Percentiles rank a stretch among this genome's conserved stretches.
These are phyloP conservation scores for Xestia c-nigrum DNA, from an alignment of 2,888 invertebrate species.

Conservation along the genomic window DNA sequence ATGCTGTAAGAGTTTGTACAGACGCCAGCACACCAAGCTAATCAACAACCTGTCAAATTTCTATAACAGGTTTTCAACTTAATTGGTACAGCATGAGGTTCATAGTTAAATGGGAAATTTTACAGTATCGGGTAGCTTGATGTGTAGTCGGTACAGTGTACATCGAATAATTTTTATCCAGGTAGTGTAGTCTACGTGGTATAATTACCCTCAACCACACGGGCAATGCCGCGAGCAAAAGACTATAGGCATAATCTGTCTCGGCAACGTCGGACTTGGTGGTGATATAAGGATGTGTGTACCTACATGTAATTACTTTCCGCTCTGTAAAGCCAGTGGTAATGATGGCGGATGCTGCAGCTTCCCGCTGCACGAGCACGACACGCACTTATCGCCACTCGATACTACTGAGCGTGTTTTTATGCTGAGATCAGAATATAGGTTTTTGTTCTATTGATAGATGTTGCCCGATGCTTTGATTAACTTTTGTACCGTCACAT, in stretches of 20 bases:
- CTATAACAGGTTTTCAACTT: no score
- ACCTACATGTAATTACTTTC: constrained; percentile 60
- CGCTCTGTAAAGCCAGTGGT: constrained; percentile 52
- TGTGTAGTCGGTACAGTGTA: no score
- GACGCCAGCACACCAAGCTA: no score
- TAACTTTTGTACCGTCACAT: no score
- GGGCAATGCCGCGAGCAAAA: background rate
- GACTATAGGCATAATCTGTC: background rate
- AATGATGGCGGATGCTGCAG: constrained; percentile 51
- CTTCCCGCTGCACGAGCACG: constrained; percentile 31
- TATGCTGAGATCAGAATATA: background rate
- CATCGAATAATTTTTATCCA: background rate
- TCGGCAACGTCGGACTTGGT: background rate
- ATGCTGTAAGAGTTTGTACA: background rate
- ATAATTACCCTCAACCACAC: background rate
- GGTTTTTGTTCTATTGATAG: background rate
- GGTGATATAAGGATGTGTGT: constrained; percentile 59
- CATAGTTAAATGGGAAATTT: no score
- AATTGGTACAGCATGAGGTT: no score
- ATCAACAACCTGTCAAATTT: no score
- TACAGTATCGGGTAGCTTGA: no score
- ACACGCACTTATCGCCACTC: constrained; percentile 8
- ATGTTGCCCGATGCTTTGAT: background rate
- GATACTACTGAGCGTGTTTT: constrained; percentile 10
- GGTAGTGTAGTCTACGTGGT: no score